phyloP scores from a whole-genome alignment of 2,113 vertebrate genomes.

The Trochalopteron elliotii region DNA sequence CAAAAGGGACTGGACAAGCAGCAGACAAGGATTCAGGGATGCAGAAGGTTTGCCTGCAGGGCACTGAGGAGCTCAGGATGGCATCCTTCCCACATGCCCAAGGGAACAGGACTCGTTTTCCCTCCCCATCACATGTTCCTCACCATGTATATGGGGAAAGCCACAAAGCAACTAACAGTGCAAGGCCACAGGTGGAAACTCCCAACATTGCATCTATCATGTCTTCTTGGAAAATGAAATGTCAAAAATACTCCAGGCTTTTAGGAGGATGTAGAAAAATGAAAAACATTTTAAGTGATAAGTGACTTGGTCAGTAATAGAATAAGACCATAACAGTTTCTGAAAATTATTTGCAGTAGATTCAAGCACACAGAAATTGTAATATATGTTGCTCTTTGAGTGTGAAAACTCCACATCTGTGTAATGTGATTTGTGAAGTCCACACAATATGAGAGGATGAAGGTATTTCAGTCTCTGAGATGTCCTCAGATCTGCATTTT shows the following conservation, averaged over 20 bases:
- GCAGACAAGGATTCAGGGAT: neutral
- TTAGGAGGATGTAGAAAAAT: neutral
- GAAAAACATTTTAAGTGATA: neutral
- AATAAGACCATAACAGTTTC: neutral
- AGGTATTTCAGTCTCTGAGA: neutral
- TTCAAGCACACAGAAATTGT: neutral
- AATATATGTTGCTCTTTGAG: neutral
- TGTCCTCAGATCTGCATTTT: neutral
- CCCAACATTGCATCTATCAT: neutral
- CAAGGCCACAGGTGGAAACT: neutral
- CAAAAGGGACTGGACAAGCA: neutral
- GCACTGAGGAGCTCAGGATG: neutral
- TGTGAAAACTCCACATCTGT: neutral
- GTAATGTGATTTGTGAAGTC: neutral
- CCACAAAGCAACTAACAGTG: neutral
- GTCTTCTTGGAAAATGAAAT: neutral
- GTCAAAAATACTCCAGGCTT: neutral
- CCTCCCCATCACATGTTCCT: fast-evolving
- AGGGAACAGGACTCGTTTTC: fast-evolving
- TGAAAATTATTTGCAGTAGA: neutral
- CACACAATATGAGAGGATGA: neutral
- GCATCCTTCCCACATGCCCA: fast-evolving
- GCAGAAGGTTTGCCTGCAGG: neutral
- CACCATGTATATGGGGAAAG: neutral
- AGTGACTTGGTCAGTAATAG: neutral